Conservation (phyloP, 2,113 vertebrate species). For the Camelus bactrianus region DNA sequence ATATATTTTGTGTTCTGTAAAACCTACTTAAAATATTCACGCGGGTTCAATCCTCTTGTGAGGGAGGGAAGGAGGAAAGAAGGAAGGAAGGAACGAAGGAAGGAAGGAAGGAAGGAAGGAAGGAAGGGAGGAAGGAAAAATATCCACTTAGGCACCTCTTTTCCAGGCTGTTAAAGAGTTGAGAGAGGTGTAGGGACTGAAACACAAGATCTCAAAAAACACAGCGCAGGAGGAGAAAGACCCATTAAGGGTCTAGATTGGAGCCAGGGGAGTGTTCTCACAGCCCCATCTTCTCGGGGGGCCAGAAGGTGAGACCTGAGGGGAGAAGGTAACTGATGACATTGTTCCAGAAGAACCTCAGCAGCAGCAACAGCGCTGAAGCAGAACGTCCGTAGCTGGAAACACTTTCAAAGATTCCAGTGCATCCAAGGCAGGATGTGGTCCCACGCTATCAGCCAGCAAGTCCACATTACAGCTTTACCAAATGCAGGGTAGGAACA, state of each 20-base stretch:
- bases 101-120: not conserved
- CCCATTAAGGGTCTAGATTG: not conserved
- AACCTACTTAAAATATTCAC: conserved; percentile 31
- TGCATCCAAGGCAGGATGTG: conserved; percentile 35
- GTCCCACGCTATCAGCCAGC: not conserved
- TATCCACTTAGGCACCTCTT: not conserved
- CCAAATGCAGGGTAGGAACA: not conserved
- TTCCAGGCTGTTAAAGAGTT: conserved; percentile 8
- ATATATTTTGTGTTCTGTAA: not conserved
- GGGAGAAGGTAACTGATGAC: not conserved
- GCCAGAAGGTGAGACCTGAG: not conserved
- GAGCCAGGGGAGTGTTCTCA: not conserved
- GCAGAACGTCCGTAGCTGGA: conserved; percentile 10
- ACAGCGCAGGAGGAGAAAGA: not conserved
- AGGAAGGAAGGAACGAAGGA: not conserved
- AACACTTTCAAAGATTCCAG: conserved; percentile 55
- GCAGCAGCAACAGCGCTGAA: not conserved
- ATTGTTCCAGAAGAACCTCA: not conserved
- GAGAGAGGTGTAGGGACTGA: not conserved
- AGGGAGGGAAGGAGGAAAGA: not conserved
- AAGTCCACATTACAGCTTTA: conserved; percentile 2
- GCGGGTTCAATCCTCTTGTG: not conserved
- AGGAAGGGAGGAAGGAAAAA: too few species aligned
- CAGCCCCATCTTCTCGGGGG: not conserved
- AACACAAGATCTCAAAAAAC: not conserved